Evolutionary conservation across 2,888 invertebrate species (phyloP).

Genomic region (Caenorhabditis sinica): DNA sequence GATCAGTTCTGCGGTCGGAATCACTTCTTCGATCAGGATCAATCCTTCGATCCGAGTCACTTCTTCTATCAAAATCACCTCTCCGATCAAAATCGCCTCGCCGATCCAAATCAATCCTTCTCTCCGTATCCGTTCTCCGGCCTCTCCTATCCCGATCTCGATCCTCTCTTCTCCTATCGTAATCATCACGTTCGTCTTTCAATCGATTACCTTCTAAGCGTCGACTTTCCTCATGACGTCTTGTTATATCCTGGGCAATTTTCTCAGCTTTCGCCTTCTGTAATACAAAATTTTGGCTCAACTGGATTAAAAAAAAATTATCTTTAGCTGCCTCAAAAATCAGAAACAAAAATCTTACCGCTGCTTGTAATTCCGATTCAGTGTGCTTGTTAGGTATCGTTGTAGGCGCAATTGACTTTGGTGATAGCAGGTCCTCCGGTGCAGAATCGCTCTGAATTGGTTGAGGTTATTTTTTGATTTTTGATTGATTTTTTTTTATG

Average conservation of each 20-base stretch:
- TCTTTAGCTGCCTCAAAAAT: too few species aligned
- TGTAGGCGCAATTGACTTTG: slow-evolving; percentile 6
- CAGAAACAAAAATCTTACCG: slow-evolving; percentile 23
- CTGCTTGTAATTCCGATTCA: slow-evolving; percentile 29
- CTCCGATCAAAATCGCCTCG: slow-evolving; percentile 22
- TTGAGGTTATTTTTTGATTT: background rate
- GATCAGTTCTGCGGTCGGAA: slow-evolving; percentile 3
- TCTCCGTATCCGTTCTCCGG: background rate
- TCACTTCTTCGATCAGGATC: slow-evolving; percentile 27
- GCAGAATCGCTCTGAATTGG: slow-evolving; percentile 28
- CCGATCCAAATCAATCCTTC: background rate
- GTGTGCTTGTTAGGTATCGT: background rate
- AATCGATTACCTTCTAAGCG: background rate
- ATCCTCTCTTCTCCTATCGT: slow-evolving; percentile 11
- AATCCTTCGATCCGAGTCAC: background rate
- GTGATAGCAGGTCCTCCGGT: background rate
- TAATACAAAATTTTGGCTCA: background rate
- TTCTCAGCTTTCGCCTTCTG: slow-evolving; percentile 37
- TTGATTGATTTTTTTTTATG: background rate
- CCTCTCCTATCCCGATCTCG: slow-evolving; percentile 2
- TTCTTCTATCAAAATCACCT: slow-evolving; percentile 18
- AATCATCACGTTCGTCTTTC: background rate
- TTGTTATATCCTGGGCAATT: slow-evolving; percentile 30
- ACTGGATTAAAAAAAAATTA: too few species aligned
- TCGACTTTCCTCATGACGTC: slow-evolving; percentile 22